These are phyloP conservation scores for Eurois occulta DNA, from an alignment of 2,888 invertebrate genomes.

Conservation along the genomic window DNA sequence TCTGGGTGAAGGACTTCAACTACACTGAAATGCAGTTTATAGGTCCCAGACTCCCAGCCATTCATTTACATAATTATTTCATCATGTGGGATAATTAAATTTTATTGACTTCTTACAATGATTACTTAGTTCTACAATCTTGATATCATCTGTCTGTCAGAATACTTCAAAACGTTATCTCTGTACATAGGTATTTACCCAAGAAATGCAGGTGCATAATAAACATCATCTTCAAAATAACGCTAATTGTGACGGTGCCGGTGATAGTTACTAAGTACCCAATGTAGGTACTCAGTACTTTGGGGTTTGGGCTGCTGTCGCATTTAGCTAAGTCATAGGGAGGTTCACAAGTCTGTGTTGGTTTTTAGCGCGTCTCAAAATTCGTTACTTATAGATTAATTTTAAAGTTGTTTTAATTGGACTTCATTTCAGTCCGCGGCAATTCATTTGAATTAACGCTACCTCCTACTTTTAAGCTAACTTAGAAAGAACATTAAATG, in stretches of 20 bases:
- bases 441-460: background rate
- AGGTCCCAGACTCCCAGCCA: background rate
- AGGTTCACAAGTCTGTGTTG: background rate
- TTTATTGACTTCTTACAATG: slow-evolving; percentile 5
- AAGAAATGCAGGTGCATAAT: slow-evolving; percentile 29
- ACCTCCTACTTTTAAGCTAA: background rate
- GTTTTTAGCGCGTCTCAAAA: background rate
- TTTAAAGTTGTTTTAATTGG: background rate
- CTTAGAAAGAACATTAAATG: background rate
- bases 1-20: background rate
- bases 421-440: background rate
- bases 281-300: background rate
- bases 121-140: slow-evolving; percentile 36
- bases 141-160: slow-evolving; percentile 25
- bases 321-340: background rate
- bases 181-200: slow-evolving; percentile 21
- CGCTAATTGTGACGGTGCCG: background rate
- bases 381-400: background rate
- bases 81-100: background rate
- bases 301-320: background rate
- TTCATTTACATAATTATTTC: background rate
- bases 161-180: slow-evolving; percentile 49
- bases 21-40: background rate
- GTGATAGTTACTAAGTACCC: background rate
- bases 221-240: slow-evolving; percentile 17